Percentiles rank a stretch among this genome's conserved stretches.
Conservation (phyloP, 2,797 vertebrate genomes). For the Phyllotis vaccarum region DNA sequence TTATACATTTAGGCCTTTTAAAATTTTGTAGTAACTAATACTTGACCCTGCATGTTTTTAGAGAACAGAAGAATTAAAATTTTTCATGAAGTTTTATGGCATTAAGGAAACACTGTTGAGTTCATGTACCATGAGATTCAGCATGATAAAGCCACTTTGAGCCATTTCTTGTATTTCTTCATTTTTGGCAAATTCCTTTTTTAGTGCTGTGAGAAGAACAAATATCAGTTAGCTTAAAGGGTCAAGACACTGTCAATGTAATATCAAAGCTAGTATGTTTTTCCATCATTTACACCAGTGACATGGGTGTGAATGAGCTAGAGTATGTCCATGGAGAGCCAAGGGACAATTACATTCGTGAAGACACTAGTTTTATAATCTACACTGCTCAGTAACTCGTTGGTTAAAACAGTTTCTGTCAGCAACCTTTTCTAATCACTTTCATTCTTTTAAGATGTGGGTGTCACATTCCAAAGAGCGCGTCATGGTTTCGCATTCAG, state of each 20-base stretch:
- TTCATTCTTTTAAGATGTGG: neutral
- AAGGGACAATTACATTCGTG: neutral
- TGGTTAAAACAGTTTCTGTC: neutral
- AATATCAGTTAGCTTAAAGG: slow-evolving; percentile 4
- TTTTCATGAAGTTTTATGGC: slow-evolving; percentile 2
- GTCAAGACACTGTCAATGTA: neutral
- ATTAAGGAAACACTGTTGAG: neutral
- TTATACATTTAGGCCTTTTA: neutral
- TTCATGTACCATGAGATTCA: slow-evolving; percentile 89
- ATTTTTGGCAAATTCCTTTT: slow-evolving; percentile 88
- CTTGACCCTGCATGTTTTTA: neutral
- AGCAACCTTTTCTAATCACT: neutral
- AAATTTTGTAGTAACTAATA: neutral
- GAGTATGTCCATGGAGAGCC: neutral
- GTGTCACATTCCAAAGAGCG: neutral
- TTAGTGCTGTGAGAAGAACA: slow-evolving; percentile 85
- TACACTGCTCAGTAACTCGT: neutral
- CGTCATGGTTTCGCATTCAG: neutral
- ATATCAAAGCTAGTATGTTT: neutral
- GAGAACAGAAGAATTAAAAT: neutral
- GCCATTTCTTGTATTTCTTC: slow-evolving; percentile 89
- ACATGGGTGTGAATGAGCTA: neutral
- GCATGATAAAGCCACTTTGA: slow-evolving; percentile 89
- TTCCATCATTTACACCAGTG: neutral
- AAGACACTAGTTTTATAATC: neutral